Conservation (phyloP, 2,113 vertebrate species). For the Silurus glanis region DNA sequence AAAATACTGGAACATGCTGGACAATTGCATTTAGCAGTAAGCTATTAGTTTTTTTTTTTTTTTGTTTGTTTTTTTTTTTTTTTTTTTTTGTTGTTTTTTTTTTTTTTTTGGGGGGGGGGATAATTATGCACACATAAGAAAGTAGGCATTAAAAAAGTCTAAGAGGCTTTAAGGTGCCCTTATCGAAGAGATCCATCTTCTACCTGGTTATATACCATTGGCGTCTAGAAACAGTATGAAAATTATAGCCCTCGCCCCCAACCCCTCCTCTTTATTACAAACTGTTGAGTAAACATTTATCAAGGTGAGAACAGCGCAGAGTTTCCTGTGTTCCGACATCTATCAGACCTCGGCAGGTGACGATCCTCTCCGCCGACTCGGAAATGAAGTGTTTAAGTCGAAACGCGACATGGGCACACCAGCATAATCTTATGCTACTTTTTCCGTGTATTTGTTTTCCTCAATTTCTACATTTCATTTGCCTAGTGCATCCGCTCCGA, state of each 20-base stretch:
- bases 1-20: constrained; percentile 48
- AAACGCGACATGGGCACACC: constrained; percentile 59
- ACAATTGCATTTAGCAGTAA: constrained; percentile 73
- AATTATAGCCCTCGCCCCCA: neutral
- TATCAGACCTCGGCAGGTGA: constrained; percentile 38
- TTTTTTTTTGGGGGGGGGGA: constrained; percentile 59
- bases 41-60: constrained; percentile 63
- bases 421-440: constrained; percentile 56
- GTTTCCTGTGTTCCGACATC: constrained; percentile 39
- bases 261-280: constrained; percentile 27
- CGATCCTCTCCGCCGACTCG: constrained; percentile 51
- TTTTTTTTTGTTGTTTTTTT: too few relatives aligned
- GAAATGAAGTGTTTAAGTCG: constrained; percentile 63
- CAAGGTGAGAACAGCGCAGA: constrained; percentile 36
- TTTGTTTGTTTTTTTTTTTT: too few relatives aligned
- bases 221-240: too few relatives aligned
- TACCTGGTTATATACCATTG: constrained; percentile 68
- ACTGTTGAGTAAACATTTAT: constrained; percentile 33
- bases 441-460: constrained; percentile 55
- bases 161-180: constrained; percentile 73
- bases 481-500: constrained; percentile 52
- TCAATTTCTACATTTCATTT: constrained; percentile 67
- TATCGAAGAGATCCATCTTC: constrained; percentile 72
- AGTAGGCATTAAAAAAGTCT: constrained; percentile 59
- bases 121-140: constrained; percentile 73